Evolutionary conservation across 2,113 vertebrate genomes (phyloP).

Genomic region (Ciconia maguari): DNA sequence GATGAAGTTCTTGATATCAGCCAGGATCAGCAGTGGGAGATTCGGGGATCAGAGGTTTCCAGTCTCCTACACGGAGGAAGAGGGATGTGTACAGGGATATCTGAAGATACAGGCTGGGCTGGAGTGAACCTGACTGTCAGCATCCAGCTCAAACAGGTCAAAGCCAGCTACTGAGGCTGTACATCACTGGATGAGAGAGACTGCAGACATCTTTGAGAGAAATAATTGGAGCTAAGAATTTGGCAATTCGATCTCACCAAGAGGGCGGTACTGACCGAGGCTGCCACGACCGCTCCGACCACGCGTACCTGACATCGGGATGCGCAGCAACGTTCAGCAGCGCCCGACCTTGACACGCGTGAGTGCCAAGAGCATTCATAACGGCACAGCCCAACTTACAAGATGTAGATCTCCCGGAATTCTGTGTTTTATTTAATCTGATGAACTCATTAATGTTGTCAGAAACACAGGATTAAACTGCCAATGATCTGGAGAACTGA

Average conservation of each 20-base stretch:
- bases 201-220: background rate
- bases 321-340: rapidly evolving
- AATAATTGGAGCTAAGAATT: background rate
- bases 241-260: rapidly evolving
- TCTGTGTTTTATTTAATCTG: background rate
- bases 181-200: background rate
- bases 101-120: background rate
- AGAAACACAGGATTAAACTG: background rate
- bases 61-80: background rate
- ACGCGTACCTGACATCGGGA: rapidly evolving
- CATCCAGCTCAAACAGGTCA: background rate
- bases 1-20: background rate
- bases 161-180: background rate
- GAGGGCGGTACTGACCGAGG: background rate
- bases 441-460: background rate
- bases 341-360: rapidly evolving
- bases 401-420: background rate
- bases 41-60: background rate
- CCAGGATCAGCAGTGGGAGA: background rate
- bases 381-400: rapidly evolving
- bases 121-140: background rate
- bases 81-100: background rate
- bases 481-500: background rate
- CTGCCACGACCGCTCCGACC: rapidly evolving
- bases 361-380: background rate